Conservation (phyloP, 2,797 vertebrate genomes). For the Gallinago solitaria region DNA sequence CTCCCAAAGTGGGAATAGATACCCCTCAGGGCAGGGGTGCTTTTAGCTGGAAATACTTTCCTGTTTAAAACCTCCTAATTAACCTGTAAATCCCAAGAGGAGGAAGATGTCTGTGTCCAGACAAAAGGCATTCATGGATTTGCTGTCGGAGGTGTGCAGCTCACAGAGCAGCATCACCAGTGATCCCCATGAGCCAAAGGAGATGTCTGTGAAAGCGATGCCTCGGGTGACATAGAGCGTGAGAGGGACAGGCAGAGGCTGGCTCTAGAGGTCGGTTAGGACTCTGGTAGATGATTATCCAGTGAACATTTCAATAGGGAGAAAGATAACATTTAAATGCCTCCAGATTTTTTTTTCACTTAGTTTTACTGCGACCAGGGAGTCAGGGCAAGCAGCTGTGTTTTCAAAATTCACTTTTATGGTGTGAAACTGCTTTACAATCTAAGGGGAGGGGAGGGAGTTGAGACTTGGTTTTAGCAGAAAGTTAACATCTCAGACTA, state of each 20-base stretch:
- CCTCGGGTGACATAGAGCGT: not conserved
- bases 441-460: not conserved
- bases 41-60: not conserved
- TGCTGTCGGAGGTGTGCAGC: fast-evolving
- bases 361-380: not conserved
- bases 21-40: not conserved
- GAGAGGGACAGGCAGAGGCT: not conserved
- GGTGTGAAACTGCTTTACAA: not conserved
- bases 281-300: not conserved
- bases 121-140: not conserved
- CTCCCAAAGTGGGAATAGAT: not conserved
- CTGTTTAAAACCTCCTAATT: not conserved
- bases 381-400: conserved; percentile 13
- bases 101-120: conserved; percentile 11
- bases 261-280: not conserved
- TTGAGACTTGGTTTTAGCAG: conserved; percentile 5
- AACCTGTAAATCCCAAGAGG: not conserved
- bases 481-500: conserved; percentile 7
- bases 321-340: conserved; percentile 6
- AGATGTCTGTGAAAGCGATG: not conserved
- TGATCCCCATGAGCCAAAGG: fast-evolving
- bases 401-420: conserved; percentile 14
- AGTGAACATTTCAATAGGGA: not conserved
- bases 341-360: not conserved
- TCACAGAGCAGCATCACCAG: not conserved